These are phyloP conservation scores for Phalera bucephala DNA, from an alignment of 2,888 invertebrate genomes.

Conservation along the genomic window DNA sequence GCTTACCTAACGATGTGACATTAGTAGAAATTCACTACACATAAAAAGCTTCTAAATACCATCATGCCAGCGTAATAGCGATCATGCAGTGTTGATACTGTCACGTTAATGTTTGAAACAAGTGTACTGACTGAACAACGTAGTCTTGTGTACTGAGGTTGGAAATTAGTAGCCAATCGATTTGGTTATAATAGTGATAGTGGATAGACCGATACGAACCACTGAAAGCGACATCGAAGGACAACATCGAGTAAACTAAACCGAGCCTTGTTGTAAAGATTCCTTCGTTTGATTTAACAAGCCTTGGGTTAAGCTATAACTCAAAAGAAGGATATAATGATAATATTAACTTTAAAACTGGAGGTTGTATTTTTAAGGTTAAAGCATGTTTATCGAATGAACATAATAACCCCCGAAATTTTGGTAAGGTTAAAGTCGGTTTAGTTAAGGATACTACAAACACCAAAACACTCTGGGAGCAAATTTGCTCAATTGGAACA, in stretches of 20 bases:
- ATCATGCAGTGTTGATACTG: slow-evolving; percentile 73
- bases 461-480: slow-evolving; percentile 64
- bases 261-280: slow-evolving; percentile 44
- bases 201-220: slow-evolving; percentile 77
- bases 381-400: too few species aligned
- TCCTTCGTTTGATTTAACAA: background rate
- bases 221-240: slow-evolving; percentile 80
- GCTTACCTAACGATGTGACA: slow-evolving; percentile 32
- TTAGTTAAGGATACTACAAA: slow-evolving; percentile 68
- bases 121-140: slow-evolving; percentile 55
- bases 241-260: slow-evolving; percentile 77
- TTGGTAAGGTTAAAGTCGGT: slow-evolving; percentile 47
- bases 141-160: slow-evolving; percentile 57
- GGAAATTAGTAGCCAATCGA: slow-evolving; percentile 58
- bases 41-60: slow-evolving; percentile 74
- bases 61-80: slow-evolving; percentile 74
- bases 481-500: slow-evolving; percentile 74
- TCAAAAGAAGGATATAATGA: background rate
- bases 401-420: too few species aligned
- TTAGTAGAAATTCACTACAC: slow-evolving; percentile 61
- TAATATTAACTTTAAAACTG: too few species aligned
- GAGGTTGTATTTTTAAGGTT: too few species aligned
- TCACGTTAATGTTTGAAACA: slow-evolving; percentile 50
- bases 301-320: too few species aligned
- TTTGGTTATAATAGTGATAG: slow-evolving; percentile 67